phyloP scores from a whole-genome alignment of 2,888 invertebrate species.

The Mythimna vitellina region DNA sequence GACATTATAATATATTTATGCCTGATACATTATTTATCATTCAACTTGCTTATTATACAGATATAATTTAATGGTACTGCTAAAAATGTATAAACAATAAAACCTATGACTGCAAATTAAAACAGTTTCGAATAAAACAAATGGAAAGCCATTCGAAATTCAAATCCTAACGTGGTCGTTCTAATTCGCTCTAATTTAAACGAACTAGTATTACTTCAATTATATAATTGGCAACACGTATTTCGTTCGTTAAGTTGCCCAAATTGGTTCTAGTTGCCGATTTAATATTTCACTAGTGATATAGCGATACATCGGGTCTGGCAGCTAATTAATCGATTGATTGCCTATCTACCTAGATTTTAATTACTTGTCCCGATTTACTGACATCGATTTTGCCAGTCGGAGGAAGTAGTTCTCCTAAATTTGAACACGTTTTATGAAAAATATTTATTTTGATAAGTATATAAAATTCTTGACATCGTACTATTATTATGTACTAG shows the following conservation, averaged over 20 bases:
- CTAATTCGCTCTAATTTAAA: conserved; percentile 14
- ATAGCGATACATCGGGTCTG: conserved; percentile 38
- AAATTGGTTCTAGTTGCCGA: conserved; percentile 35
- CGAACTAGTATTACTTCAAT: conserved; percentile 6
- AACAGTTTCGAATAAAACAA: not conserved
- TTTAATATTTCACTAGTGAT: conserved; percentile 41
- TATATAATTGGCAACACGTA: conserved; percentile 46
- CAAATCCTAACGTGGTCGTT: not conserved
- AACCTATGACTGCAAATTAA: not conserved
- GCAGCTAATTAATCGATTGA: conserved; percentile 49
- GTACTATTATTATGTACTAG: no score
- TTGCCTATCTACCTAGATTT: conserved; percentile 47
- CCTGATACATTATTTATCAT: no score
- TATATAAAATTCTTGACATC: no score
- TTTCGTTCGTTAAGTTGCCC: conserved; percentile 37
- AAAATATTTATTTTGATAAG: not conserved
- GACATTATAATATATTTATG: no score
- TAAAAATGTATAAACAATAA: not conserved
- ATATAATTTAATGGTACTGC: no score
- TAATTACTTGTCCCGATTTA: conserved; percentile 44
- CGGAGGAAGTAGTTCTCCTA: not conserved
- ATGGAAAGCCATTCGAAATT: not conserved
- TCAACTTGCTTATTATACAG: no score
- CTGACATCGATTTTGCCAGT: conserved; percentile 23
- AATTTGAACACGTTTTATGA: not conserved